A percentile compares a stretch with the other conserved stretches of the same genome.
Evolutionary conservation across 2,113 vertebrate species (phyloP).

Genomic region (Thermophis baileyi): DNA sequence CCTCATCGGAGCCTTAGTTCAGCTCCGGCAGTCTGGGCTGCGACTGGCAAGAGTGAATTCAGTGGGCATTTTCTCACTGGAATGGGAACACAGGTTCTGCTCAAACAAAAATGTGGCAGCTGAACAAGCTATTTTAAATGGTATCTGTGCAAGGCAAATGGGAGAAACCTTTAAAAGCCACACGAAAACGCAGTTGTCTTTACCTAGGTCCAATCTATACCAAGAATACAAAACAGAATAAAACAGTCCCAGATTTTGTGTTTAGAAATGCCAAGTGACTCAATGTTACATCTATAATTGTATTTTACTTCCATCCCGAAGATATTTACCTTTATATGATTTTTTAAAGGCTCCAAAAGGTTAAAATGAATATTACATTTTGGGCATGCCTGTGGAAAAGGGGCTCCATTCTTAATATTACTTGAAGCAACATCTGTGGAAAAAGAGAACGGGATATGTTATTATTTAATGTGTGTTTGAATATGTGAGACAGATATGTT

Average conservation of each 20-base stretch:
- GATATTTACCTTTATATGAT: slow-evolving; percentile 81
- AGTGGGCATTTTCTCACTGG: not conserved
- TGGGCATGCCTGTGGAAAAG: slow-evolving; percentile 82
- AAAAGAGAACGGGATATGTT: slow-evolving; percentile 42
- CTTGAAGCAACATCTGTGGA: slow-evolving; percentile 56
- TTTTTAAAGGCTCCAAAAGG: slow-evolving; percentile 80
- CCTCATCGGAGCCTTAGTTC: not conserved
- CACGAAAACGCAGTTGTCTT: not conserved
- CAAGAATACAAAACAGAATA: not conserved
- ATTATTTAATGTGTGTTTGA: not conserved
- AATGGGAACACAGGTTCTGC: no score
- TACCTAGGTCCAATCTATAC: not conserved
- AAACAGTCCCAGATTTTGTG: not conserved
- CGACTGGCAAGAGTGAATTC: not conserved
- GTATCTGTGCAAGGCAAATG: not conserved
- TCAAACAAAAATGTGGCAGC: not conserved
- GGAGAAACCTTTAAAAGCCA: not conserved
- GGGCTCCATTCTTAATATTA: slow-evolving; percentile 79
- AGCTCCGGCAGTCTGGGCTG: fast-evolving
- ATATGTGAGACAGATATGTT: not conserved
- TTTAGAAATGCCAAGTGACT: not conserved
- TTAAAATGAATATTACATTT: slow-evolving; percentile 88
- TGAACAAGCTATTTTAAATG: not conserved
- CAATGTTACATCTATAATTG: not conserved
- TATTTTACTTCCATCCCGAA: not conserved